These are phyloP conservation scores for Lissonota sp. DNA, from an alignment of 2,888 invertebrate species.

Conservation along the genomic window DNA sequence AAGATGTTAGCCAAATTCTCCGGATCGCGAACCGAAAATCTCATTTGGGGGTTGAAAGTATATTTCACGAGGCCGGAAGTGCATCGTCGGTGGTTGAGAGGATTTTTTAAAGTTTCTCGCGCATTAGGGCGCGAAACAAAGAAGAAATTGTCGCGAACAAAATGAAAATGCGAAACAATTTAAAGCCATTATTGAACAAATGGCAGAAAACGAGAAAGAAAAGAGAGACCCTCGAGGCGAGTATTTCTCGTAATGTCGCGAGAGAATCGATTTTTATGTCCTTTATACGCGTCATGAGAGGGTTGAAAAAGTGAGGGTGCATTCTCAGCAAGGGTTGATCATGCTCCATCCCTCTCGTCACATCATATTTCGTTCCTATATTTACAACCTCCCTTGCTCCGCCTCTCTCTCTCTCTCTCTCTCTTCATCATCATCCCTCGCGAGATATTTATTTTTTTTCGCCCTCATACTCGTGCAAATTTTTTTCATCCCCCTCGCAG, in stretches of 20 bases:
- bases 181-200: constrained; percentile 26
- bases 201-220: constrained; percentile 23
- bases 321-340: constrained; percentile 50
- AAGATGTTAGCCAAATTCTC: too few species aligned
- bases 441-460: constrained; percentile 12
- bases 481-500: constrained; percentile 46
- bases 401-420: constrained; percentile 2
- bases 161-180: constrained; percentile 39
- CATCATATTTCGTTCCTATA: constrained; percentile 29
- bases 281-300: constrained; percentile 42
- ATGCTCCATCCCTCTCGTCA: constrained; percentile 9
- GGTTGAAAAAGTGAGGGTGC: constrained; percentile 36
- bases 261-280: constrained; percentile 52
- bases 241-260: constrained; percentile 16
- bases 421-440: constrained; percentile 42
- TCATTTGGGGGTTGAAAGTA: too few species aligned
- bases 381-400: constrained; percentile 15
- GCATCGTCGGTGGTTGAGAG: neutral
- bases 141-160: constrained; percentile 26
- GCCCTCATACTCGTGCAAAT: constrained; percentile 15
- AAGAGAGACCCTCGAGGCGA: constrained; percentile 25
- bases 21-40: too few species aligned
- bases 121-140: neutral
- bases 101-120: too few species aligned
- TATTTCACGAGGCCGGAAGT: too few species aligned